A percentile compares a stretch with the other conserved stretches of the same genome.
These are phyloP conservation scores for Hirtodrosophila histrioides DNA, from an alignment of 2,888 invertebrate genomes.

Conservation along the genomic window DNA sequence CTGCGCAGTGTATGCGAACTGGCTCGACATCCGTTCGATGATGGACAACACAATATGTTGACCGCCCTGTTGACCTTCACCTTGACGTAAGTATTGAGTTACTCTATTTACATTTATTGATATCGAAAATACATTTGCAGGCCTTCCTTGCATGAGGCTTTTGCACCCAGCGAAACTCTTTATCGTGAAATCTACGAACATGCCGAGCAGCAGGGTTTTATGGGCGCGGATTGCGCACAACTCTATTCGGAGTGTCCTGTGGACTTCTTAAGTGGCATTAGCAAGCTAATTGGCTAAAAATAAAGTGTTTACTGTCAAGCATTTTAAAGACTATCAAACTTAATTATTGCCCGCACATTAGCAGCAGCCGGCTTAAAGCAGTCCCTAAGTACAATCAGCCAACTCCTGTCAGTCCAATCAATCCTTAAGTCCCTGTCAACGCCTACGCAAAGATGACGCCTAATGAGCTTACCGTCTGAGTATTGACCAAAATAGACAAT, in stretches of 20 bases:
- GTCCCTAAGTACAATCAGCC: not conserved
- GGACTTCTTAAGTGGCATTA: constrained; percentile 64
- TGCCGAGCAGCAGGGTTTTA: constrained; percentile 77
- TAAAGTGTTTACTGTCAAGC: constrained; percentile 1
- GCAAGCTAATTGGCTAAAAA: constrained; percentile 49
- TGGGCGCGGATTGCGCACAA: constrained; percentile 70
- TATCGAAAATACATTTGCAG: constrained; percentile 78
- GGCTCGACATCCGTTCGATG: constrained; percentile 87
- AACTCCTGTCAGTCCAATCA: constrained; percentile 6
- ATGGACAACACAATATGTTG: constrained; percentile 85
- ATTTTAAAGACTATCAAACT: constrained; percentile 9
- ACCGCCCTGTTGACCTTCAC: constrained; percentile 88
- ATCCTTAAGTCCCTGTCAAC: constrained; percentile 3
- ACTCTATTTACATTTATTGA: not conserved
- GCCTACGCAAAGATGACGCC: not conserved
- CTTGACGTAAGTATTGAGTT: constrained; percentile 87
- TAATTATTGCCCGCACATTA: not conserved
- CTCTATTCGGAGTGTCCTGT: constrained; percentile 71
- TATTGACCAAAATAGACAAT: not conserved
- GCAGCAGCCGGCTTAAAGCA: too few relatives aligned
- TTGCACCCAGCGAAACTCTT: constrained; percentile 85
- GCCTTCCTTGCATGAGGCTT: constrained; percentile 86
- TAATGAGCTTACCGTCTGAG: constrained; percentile 19
- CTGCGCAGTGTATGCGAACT: constrained; percentile 88
- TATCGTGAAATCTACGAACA: constrained; percentile 80